Base-by-base conservation (phyloP, 2,113 vertebrate genomes). In the Geothlypis trichas region DNA sequence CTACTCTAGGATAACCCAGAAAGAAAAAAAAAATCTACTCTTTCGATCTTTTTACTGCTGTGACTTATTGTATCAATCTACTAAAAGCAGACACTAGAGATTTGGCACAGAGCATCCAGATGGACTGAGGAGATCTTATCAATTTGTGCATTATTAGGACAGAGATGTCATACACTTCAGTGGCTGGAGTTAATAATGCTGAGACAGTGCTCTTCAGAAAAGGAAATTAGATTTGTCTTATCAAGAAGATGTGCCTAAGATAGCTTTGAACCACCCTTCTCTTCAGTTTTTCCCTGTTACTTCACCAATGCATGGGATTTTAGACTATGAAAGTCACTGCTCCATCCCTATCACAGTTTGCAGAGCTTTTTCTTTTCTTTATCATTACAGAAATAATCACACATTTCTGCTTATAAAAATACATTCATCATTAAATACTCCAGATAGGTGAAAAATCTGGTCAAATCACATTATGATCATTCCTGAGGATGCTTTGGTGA, bases 221-320 rank as follows among this genome's bases (percentile, higher is more conserved):
- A 94, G 95, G 92, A 96, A 96, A 96, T 96, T 93, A 93, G 55
- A 90, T 96, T 96, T 92, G 79, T 74, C 57, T 88, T 95, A 90
- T 92, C 93, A 88, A 74, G 55, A 90, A 86, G 75, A 94, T 77
- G 79, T 47, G 77, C 79, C 81, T 57, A 93, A 92, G 82, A 84
- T 44, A 87, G 57, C 63, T 77, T 63, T 67, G 88, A 91, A 83
- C 20, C 16, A 61, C 18, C 5, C 21, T 76, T 69, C 63, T 83
- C 51, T 88, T 73, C 68, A 67, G 55, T 71, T 91, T 63, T 83
- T 17, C 65, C 61, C 27, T 67, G 27, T 80, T 75, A 84, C 55
- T 85, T 78, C 59, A 85, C 33, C 35, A 88, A 18, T 35, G 13
- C 37, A 63, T 33, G 35, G 47, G 33, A 52, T 73, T 51, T 74